These are phyloP conservation scores for Autographa gamma DNA, from an alignment of 2,888 invertebrate species.

Conservation along the genomic window DNA sequence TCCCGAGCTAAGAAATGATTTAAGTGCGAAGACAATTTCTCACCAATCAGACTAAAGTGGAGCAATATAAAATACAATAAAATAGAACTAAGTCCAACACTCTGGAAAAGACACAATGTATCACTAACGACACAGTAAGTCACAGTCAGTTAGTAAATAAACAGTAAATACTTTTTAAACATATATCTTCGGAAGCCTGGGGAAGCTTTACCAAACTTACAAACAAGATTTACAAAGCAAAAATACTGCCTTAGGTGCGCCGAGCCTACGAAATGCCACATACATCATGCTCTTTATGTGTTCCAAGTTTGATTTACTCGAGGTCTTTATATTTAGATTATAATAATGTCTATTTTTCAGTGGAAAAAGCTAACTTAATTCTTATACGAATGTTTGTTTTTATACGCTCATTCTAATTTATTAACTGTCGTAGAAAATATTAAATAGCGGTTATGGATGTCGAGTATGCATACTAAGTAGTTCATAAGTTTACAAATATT, in stretches of 20 bases:
- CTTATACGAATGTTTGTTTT: background rate
- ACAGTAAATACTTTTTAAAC: background rate
- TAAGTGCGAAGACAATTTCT: too few species aligned
- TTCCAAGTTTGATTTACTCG: slow-evolving; percentile 1
- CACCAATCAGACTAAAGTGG: background rate
- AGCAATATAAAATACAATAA: background rate
- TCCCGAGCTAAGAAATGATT: too few species aligned
- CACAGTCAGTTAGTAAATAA: background rate
- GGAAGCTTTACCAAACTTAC: background rate
- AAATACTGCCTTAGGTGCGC: background rate
- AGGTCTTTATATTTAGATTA: background rate
- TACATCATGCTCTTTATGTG: background rate
- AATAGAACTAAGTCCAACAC: background rate
- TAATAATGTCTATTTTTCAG: background rate
- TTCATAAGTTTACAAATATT: too few species aligned
- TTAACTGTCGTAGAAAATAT: too few species aligned
- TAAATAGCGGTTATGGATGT: too few species aligned
- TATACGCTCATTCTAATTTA: too few species aligned
- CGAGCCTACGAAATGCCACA: background rate
- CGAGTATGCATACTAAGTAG: too few species aligned
- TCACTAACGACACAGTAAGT: background rate
- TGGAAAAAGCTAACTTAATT: background rate
- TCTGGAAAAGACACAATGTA: background rate
- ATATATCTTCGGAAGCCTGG: background rate
- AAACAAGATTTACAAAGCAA: slow-evolving; percentile 4